Conservation (phyloP, 2,888 invertebrate species). For the Amiota minor region DNA sequence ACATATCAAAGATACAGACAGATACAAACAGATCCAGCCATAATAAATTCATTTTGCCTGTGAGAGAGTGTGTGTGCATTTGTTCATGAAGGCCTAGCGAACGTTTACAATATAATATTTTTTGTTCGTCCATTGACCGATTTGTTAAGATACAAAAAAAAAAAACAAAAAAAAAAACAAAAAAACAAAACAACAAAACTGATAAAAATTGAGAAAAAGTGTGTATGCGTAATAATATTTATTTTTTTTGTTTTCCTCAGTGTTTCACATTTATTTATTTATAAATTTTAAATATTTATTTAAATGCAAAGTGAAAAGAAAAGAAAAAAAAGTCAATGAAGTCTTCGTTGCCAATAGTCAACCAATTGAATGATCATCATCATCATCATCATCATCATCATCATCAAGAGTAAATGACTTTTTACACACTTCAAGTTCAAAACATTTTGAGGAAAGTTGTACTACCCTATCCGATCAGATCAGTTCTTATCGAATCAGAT, state of each 20-base stretch:
- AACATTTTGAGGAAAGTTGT: background rate
- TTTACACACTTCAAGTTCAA: slow-evolving; percentile 18
- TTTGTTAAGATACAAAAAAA: background rate
- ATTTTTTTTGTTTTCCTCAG: slow-evolving; percentile 1
- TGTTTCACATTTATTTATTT: background rate
- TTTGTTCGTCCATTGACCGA: slow-evolving; percentile 25
- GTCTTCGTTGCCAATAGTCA: no score
- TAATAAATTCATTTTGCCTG: background rate
- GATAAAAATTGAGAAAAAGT: background rate
- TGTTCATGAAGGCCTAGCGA: slow-evolving; percentile 18
- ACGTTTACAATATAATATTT: background rate
- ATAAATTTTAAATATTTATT: background rate
- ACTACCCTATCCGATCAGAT: no score
- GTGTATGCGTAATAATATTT: slow-evolving; percentile 27
- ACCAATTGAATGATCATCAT: no score
- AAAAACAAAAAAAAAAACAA: background rate
- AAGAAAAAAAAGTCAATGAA: background rate
- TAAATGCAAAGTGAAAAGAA: background rate
- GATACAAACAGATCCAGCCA: background rate
- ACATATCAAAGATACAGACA: background rate
- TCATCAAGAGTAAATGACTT: no score
- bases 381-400: no score
- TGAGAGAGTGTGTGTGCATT: background rate
- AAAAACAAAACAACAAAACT: no score
- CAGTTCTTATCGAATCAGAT: no score